Percentiles rank a stretch among this genome's conserved stretches.
phyloP scores from a whole-genome alignment of 1,140 invertebrate species.

The Heliconius congener region DNA sequence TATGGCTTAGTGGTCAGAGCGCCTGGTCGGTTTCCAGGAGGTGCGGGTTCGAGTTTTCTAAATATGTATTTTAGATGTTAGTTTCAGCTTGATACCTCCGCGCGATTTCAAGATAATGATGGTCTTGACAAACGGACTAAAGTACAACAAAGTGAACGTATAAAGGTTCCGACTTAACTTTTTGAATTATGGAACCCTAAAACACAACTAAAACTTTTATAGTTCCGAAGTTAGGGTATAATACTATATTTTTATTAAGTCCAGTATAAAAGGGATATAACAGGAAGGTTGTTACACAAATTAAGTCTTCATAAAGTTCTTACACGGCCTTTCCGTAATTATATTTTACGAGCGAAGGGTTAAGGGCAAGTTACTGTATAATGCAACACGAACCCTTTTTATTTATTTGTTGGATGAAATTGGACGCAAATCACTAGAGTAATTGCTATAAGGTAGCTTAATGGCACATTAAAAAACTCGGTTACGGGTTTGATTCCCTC shows the following conservation, averaged over 20 bases:
- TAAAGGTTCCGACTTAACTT: no score
- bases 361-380: constrained; percentile 17
- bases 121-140: no score
- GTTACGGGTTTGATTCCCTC: not conserved
- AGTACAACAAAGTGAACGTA: no score
- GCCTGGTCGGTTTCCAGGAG: no score
- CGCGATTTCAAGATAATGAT: no score
- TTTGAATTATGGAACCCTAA: no score
- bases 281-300: constrained; percentile 42
- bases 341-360: constrained; percentile 39
- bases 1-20: no score
- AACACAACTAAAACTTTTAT: not conserved
- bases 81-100: no score
- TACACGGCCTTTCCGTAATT: constrained; percentile 37
- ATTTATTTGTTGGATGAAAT: constrained; percentile 33
- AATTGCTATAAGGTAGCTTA: not conserved
- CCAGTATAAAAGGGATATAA: constrained; percentile 34
- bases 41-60: no score
- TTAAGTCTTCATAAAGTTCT: constrained; percentile 42
- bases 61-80: no score
- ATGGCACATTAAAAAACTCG: not conserved
- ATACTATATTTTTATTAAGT: constrained; percentile 35
- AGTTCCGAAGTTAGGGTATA: not conserved
- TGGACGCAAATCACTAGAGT: constrained; percentile 12
- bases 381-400: constrained; percentile 9